Base-by-base conservation (phyloP, 37 sponge, comb jelly and placozoan species). In the Bolinopsis microptera region DNA sequence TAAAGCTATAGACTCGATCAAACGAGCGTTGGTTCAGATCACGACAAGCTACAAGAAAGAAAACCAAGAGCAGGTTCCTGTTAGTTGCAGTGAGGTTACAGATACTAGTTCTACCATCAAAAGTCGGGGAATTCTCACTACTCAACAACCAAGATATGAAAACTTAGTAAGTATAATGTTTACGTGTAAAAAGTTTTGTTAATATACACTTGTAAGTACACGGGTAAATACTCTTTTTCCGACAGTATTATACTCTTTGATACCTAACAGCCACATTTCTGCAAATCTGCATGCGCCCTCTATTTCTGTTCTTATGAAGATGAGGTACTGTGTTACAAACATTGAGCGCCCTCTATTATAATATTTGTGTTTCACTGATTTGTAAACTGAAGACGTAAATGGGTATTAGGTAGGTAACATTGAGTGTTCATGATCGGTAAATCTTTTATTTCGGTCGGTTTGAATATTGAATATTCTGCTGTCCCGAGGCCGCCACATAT, bases 1-100 rank as follows among this genome's bases (percentile, higher is more conserved):
- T 36, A 80, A 80, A 80, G 82, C 82, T 16, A 80, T 80, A 3
- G 82, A 80, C 37, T 80, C 82, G 1, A 80, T 80, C 35, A 80
- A 80, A 22, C 82, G 82, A 80, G 82, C 82, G 9, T 37, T 80
- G 35, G 82, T 80, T 1, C 82, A 80, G 37, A 80, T 80, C 35
- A 80, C 82, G 5, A 36, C 82, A 34, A 80, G 82, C 32, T 80
- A 80, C 82, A 80, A 80, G 82, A 80, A 80, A 34, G 82, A 80
- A 22, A 31, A 35, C 38, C 74, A 70, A 22, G 82, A 80, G 8
- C 82, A 33, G 9, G 16, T 37, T 2, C 38, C 38, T 8, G 37
- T 80, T 30, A 35, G 37, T 31, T 80, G 82, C 30, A 36, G 38
- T 34, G 74, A 70, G 26, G 30, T 35, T 16, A 13, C 37, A 3